phyloP scores from a whole-genome alignment of 2,888 invertebrate species.

The Seira sanloemensis region DNA sequence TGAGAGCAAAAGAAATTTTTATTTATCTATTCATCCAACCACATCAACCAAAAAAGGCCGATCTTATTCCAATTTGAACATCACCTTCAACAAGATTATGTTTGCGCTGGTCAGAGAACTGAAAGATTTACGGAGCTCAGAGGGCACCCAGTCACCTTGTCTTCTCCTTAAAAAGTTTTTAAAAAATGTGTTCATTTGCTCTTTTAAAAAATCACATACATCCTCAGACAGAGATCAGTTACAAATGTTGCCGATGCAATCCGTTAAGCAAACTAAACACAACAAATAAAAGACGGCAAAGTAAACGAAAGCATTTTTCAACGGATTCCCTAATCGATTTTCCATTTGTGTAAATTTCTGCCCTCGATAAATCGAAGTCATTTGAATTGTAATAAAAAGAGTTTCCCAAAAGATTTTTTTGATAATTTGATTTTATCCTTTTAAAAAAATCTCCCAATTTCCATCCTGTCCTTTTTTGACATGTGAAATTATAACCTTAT shows the following conservation, averaged over 20 bases:
- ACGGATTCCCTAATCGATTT: no score
- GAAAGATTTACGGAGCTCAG: background rate
- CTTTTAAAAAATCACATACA: background rate
- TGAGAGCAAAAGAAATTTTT: slow-evolving; percentile 13
- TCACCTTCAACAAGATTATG: background rate
- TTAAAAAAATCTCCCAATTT: no score
- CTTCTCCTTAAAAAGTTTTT: background rate
- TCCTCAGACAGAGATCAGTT: background rate
- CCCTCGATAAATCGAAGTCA: background rate
- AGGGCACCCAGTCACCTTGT: slow-evolving; percentile 27
- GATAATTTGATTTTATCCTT: no score
- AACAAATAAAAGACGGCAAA: no score
- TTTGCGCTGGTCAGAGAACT: background rate
- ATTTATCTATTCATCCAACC: slow-evolving; percentile 38
- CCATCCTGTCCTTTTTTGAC: no score
- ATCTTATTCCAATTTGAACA: background rate
- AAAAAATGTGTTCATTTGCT: slow-evolving; percentile 32
- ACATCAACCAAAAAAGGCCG: background rate
- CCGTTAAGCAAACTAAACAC: background rate
- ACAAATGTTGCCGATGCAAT: background rate
- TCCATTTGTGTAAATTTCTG: no score
- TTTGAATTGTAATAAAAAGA: background rate
- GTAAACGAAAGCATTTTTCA: background rate
- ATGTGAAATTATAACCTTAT: no score
- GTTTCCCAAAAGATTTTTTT: background rate